Evolutionary conservation across 2,113 vertebrate species (phyloP).

Genomic region (Syngnathus floridae): DNA sequence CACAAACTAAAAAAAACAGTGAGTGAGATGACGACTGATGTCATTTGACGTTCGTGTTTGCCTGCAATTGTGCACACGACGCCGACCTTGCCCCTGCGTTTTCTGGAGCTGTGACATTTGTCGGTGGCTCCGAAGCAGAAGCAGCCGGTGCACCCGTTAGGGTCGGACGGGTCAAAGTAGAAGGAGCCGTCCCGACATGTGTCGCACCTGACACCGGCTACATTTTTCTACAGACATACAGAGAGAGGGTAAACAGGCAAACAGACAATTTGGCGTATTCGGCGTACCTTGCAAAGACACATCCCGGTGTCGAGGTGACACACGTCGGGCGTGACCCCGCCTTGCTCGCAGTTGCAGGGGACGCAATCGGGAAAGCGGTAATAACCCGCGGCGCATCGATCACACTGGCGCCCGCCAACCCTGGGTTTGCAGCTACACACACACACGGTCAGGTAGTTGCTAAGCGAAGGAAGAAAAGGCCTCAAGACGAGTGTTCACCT

Average conservation of each 20-base stretch:
- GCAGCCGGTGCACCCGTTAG: conserved; percentile 81
- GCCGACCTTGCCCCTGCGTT: conserved; percentile 78
- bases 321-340: conserved; percentile 71
- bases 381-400: conserved; percentile 78
- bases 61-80: not conserved
- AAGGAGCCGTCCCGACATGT: conserved; percentile 79
- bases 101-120: conserved; percentile 76
- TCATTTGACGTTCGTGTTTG: no score
- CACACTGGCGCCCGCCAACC: conserved; percentile 78
- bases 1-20: conserved; percentile 69
- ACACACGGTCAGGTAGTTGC: no score
- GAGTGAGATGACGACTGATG: not conserved
- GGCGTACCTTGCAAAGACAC: conserved; percentile 89
- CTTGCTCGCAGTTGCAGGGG: conserved; percentile 76
- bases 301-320: conserved; percentile 78
- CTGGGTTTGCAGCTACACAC: conserved; percentile 79
- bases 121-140: conserved; percentile 85
- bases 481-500: conserved; percentile 63
- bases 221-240: conserved; percentile 74
- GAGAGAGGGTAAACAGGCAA: no score
- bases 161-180: conserved; percentile 78
- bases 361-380: conserved; percentile 80
- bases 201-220: conserved; percentile 76
- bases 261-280: not conserved
- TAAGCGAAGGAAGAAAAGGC: no score